Conservation (phyloP, 2,797 vertebrate species). For the Enteromius fasciolatus region DNA sequence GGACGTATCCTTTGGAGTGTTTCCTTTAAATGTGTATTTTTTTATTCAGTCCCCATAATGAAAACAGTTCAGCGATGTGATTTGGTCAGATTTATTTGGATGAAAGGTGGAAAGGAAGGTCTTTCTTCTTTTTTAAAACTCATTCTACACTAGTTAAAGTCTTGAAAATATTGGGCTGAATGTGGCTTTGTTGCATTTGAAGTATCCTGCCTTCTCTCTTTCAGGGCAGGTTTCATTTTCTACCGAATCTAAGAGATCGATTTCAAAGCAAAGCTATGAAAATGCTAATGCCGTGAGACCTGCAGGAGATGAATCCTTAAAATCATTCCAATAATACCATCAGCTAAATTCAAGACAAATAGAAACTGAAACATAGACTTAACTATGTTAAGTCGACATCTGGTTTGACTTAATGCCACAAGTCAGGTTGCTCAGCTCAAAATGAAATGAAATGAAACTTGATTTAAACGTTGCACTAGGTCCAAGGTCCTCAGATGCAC, state of each 20-base stretch:
- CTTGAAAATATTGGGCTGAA: neutral
- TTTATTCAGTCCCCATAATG: neutral
- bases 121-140: conserved; percentile 17
- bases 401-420: conserved; percentile 8
- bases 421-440: neutral
- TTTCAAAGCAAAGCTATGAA: conserved; percentile 46
- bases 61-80: neutral
- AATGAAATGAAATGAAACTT: neutral
- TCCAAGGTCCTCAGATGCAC: neutral
- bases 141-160: conserved; percentile 15
- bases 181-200: conserved; percentile 30
- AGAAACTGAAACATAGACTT: neutral
- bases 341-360: conserved; percentile 2
- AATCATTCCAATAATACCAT: neutral
- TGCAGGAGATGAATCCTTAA: conserved; percentile 25
- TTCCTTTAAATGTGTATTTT: conserved; percentile 29
- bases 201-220: conserved; percentile 1
- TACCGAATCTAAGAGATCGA: conserved; percentile 35
- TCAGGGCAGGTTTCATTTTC: conserved; percentile 17
- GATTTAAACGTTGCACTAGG: neutral
- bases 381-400: neutral
- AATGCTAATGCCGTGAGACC: conserved; percentile 23
- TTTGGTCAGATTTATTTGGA: conserved; percentile 29
- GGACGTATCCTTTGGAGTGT: conserved; percentile 15
- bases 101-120: conserved; percentile 1